Percentiles rank a stretch among this genome's conserved stretches.
phyloP scores from a whole-genome alignment of 2,797 vertebrate genomes.

The Sebastes minor region DNA sequence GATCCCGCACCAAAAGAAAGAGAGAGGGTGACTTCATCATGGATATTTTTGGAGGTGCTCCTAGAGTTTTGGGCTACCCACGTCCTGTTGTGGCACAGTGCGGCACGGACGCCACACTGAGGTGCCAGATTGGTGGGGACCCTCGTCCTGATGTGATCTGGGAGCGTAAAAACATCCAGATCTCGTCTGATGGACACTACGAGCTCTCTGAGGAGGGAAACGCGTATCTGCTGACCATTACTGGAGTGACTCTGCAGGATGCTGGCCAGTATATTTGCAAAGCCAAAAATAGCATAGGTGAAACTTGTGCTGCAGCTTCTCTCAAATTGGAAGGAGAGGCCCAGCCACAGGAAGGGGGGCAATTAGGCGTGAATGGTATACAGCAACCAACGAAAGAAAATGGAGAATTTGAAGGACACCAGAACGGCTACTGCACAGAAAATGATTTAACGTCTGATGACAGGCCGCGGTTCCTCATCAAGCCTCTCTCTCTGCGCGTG shows the following conservation, averaged over 20 bases:
- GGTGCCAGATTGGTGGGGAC: conserved; percentile 90
- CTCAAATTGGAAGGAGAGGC: conserved; percentile 85
- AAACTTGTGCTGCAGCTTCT: conserved; percentile 90
- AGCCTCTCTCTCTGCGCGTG: conserved; percentile 87
- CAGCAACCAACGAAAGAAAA: conserved; percentile 34
- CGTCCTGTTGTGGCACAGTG: conserved; percentile 86
- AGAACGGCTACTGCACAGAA: conserved; percentile 51
- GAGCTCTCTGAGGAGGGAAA: conserved; percentile 86
- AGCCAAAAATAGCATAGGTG: conserved; percentile 89
- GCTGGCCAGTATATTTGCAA: conserved; percentile 93
- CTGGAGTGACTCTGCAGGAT: conserved; percentile 81
- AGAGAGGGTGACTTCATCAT: conserved; percentile 57
- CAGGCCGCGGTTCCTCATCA: conserved; percentile 86
- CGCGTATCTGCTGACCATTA: conserved; percentile 87
- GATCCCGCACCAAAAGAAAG: background rate
- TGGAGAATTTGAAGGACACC: conserved; percentile 17
- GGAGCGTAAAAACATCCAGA: conserved; percentile 89
- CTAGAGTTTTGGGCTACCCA: conserved; percentile 91
- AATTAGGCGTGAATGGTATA: conserved; percentile 36
- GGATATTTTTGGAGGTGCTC: conserved; percentile 90
- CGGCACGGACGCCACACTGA: conserved; percentile 86
- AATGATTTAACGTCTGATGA: conserved; percentile 57
- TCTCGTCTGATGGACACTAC: conserved; percentile 83
- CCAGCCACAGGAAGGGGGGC: background rate
- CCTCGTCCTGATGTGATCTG: conserved; percentile 90